These are phyloP conservation scores for Neodiprion virginianus DNA, from an alignment of 1,140 invertebrate species.

Conservation along the genomic window DNA sequence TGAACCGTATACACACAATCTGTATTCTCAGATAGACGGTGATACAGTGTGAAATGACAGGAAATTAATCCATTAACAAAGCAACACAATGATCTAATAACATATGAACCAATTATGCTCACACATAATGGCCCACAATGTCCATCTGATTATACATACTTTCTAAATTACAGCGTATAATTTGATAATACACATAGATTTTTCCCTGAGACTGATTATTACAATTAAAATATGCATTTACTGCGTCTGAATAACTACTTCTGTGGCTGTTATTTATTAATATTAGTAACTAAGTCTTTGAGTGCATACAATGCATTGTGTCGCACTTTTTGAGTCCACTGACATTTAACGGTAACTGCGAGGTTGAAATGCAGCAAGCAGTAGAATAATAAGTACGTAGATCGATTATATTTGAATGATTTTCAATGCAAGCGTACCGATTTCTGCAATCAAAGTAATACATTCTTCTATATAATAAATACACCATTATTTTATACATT, in stretches of 20 bases:
- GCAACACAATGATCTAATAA: constrained; percentile 14
- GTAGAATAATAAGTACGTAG: constrained; percentile 9
- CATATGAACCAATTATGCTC: constrained; percentile 11
- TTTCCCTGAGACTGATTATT: constrained; percentile 61
- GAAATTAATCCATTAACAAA: constrained; percentile 21
- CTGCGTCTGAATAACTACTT: constrained; percentile 27
- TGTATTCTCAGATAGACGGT: constrained; percentile 13
- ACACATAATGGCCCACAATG: neutral
- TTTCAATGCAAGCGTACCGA: neutral
- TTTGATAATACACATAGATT: constrained; percentile 49
- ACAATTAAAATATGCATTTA: constrained; percentile 45
- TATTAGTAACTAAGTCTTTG: neutral
- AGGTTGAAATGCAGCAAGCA: neutral
- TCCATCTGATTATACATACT: constrained; percentile 3
- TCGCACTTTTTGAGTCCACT: neutral
- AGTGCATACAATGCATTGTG: neutral
- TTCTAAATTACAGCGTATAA: constrained; percentile 37
- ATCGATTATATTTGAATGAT: neutral
- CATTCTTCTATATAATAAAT: neutral
- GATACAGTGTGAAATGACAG: constrained; percentile 22
- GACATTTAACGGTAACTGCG: neutral
- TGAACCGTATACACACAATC: constrained; percentile 9
- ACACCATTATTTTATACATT: neutral
- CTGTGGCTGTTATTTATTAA: constrained; percentile 18
- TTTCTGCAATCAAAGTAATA: neutral